Base-by-base conservation (phyloP, 2,888 invertebrate genomes). In the Melieria picta region DNA sequence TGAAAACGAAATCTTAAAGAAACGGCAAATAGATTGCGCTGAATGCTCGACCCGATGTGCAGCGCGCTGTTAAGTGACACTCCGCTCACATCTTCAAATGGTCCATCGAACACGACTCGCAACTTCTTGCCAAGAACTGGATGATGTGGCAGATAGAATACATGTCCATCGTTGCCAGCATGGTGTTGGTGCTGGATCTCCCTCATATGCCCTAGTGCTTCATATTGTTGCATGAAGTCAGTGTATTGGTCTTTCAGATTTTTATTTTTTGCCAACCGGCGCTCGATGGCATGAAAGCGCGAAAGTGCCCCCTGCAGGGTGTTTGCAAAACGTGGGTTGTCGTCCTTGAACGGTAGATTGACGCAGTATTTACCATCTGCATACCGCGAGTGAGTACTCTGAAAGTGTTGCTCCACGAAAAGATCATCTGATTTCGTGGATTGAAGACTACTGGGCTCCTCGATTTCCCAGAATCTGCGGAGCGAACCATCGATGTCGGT, bases 101-200 rank as follows among this genome's bases (percentile, higher is more conserved):
- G 71, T 1, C 56, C 73, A 64, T 75, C 72, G 45, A 76, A 76
- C 1, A 75, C 75, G 7, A 76, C 72, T 47, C 74, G 60, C 1
- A 76, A 13, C 42, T 61, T 50, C 7, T 72, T 72, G 16, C 70
- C 72, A 30, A 66, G 65, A n/a, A 75, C 65, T 1, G 74, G 69
- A n/a, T 76, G 73, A 50, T 74, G 70, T 7, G 73, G 72, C 45
- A 73, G 62, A 58, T 72, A 74, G 30, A 30, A 30, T 30, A 30
- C 30, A 30, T 30, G 30, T 30, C 67, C 30, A 30, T 30, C 30
- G 30, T 30, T 30, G 30, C 30, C 30, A 30, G 30, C 2, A 30
- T 30, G 30, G 30, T 3, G 30, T 30, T 1, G 30, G 30, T 30
- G 30, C 30, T 30, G 30, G 30, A 30, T 30, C 30, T 30, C 30